These are phyloP conservation scores for Sclerurus mexicanus DNA, from an alignment of 2,113 vertebrate species.

Conservation along the genomic window DNA sequence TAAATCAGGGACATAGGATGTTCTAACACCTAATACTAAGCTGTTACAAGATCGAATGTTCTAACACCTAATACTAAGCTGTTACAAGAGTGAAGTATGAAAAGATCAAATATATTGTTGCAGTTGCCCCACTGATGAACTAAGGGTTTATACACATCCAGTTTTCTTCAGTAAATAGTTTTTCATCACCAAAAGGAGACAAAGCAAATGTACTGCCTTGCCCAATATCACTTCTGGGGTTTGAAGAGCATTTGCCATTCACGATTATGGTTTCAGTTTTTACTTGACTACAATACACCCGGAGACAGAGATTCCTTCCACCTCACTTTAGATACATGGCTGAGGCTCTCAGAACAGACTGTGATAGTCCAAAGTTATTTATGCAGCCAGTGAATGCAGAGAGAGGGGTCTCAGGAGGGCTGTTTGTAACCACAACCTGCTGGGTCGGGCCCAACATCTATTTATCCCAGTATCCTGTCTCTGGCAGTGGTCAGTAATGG, in stretches of 20 bases:
- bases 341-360: neutral
- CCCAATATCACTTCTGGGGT: neutral
- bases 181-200: neutral
- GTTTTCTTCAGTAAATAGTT: neutral
- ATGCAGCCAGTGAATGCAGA: neutral
- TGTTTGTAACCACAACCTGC: conserved; percentile 8
- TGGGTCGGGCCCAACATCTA: neutral
- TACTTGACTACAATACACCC: neutral
- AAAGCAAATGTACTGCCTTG: neutral
- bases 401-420: neutral
- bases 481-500: neutral
- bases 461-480: neutral
- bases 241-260: neutral
- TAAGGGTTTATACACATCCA: neutral
- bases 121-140: neutral
- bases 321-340: neutral
- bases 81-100: neutral
- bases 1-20: neutral
- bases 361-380: neutral
- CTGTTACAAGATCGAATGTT: neutral
- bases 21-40: neutral
- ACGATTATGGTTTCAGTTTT: neutral
- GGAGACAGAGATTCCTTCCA: neutral
- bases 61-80: neutral
- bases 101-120: neutral